Conservation (phyloP, 2,797 vertebrate genomes). For the Lacerta bilineata region DNA sequence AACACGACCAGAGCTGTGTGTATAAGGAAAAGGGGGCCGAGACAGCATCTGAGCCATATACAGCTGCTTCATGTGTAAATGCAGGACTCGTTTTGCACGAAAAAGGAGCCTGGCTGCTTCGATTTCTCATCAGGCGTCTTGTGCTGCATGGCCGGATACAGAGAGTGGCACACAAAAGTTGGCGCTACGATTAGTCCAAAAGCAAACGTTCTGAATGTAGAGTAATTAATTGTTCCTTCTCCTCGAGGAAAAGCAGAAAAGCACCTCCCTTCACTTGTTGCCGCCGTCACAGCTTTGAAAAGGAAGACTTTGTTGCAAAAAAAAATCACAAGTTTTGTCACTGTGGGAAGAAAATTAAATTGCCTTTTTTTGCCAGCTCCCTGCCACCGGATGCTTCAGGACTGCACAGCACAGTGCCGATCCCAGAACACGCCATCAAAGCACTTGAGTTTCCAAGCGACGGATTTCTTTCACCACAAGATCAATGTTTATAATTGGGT, state of each 20-base stretch:
- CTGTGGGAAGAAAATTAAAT: slow-evolving; percentile 13
- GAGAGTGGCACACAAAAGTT: neutral
- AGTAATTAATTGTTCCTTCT: too few relatives aligned
- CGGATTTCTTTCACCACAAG: slow-evolving; percentile 91
- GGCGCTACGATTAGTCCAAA: neutral
- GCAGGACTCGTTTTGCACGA: too few relatives aligned
- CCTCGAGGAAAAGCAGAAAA: neutral
- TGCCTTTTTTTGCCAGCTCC: neutral
- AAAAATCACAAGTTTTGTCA: slow-evolving; percentile 50
- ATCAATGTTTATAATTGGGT: slow-evolving; percentile 93
- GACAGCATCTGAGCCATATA: neutral
- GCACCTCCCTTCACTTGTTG: neutral
- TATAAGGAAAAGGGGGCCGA: neutral
- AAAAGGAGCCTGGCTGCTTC: neutral
- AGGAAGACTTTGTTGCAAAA: slow-evolving; percentile 43
- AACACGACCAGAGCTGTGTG: neutral
- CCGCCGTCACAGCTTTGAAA: neutral
- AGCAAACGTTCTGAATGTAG: neutral
- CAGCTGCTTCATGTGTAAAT: neutral
- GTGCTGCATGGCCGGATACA: accelerated
- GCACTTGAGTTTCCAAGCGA: slow-evolving; percentile 88
- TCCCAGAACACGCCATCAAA: slow-evolving; percentile 62
- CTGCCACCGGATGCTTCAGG: slow-evolving; percentile 7
- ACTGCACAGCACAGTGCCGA: neutral
- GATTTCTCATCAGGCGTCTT: too few relatives aligned